Percentiles rank a stretch among this genome's conserved stretches.
These are phyloP conservation scores for Sebastes schlegelii DNA, from an alignment of 2,113 vertebrate species.

Conservation along the genomic window DNA sequence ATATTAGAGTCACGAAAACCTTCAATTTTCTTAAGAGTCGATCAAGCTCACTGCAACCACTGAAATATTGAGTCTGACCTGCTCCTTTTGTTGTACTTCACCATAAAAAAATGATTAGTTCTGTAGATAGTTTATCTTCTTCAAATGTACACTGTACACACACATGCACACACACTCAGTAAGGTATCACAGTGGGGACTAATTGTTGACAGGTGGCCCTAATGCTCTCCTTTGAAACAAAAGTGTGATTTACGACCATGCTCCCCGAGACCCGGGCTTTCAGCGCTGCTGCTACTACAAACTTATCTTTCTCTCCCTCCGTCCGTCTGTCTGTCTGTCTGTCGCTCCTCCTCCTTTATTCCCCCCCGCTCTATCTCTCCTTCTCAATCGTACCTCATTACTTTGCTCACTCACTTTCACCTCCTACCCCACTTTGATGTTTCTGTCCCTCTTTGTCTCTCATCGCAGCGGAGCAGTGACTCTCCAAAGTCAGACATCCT, in stretches of 20 bases:
- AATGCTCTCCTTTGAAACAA: constrained; percentile 81
- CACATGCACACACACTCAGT: constrained; percentile 28
- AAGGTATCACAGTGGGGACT: constrained; percentile 74
- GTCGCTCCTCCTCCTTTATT: constrained; percentile 7
- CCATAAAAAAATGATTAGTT: constrained; percentile 7
- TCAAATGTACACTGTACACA: constrained; percentile 12
- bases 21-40: neutral
- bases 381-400: constrained; percentile 77
- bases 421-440: constrained; percentile 71
- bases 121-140: constrained; percentile 38
- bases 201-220: constrained; percentile 85
- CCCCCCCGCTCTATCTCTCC: constrained; percentile 51
- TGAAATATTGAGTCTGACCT: neutral
- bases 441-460: constrained; percentile 54
- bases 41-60: neutral
- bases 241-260: constrained; percentile 82
- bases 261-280: constrained; percentile 71
- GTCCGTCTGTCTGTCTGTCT: constrained; percentile 10
- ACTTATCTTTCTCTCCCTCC: constrained; percentile 65
- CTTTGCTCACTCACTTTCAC: constrained; percentile 76
- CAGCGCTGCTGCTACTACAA: constrained; percentile 72
- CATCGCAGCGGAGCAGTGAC: constrained; percentile 48
- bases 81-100: neutral
- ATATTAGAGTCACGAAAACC: constrained; percentile 44
- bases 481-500: constrained; percentile 56